Conservation (phyloP, 2,888 invertebrate species). For the Cenopis cana region DNA sequence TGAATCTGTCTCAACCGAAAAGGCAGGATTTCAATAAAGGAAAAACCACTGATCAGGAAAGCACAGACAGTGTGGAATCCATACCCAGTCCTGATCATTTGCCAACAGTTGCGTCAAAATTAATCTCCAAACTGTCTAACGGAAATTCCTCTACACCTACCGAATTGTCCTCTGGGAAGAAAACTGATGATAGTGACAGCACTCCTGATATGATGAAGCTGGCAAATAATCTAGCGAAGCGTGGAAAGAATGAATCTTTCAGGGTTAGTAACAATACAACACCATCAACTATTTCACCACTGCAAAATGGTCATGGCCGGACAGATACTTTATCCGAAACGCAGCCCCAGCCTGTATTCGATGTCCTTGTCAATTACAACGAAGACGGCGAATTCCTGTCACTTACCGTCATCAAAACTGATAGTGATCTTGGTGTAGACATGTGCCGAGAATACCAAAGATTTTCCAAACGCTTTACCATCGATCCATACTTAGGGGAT, state of each 20-base stretch:
- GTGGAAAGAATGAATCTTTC: conserved; percentile 72
- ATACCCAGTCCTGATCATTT: conserved; percentile 69
- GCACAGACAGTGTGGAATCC: conserved; percentile 74
- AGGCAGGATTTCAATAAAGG: conserved; percentile 60
- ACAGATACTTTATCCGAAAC: conserved; percentile 62
- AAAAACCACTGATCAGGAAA: conserved; percentile 75
- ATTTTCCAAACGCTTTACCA: conserved; percentile 76
- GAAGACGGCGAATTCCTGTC: conserved; percentile 80
- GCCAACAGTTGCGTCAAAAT: conserved; percentile 70
- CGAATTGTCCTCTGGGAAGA: conserved; percentile 59
- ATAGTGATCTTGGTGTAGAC: conserved; percentile 78
- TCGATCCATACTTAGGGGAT: conserved; percentile 78
- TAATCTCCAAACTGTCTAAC: conserved; percentile 79
- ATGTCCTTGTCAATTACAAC: conserved; percentile 75
- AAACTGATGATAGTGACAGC: conserved; percentile 63
- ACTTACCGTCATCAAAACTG: conserved; percentile 75
- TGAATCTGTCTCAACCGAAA: conserved; percentile 60
- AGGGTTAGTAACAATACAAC: conserved; percentile 74
- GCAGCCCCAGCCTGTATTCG: conserved; percentile 77
- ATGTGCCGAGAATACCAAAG: conserved; percentile 81
- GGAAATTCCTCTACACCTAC: conserved; percentile 79
- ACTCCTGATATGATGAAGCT: conserved; percentile 75
- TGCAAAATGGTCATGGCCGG: conserved; percentile 73
- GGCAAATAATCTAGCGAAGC: conserved; percentile 62
- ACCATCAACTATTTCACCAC: conserved; percentile 79